Percentiles rank a stretch among this genome's conserved stretches.
Conservation (phyloP, 2,797 vertebrate species). For the Hemitrygon akajei region DNA sequence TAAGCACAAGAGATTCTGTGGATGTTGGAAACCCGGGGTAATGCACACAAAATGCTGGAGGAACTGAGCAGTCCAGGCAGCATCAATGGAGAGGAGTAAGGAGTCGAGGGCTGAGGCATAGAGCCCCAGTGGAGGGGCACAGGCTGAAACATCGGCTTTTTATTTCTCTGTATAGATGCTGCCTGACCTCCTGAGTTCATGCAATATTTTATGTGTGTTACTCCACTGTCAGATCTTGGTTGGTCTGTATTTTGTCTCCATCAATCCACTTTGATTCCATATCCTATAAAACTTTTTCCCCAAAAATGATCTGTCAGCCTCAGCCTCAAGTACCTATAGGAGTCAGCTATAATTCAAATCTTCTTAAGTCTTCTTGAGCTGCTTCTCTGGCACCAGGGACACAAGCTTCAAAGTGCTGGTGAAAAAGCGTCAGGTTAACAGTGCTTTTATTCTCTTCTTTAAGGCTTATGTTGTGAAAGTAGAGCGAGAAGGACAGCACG, state of each 20-base stretch:
- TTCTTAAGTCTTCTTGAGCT: not conserved
- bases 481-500: constrained; percentile 69
- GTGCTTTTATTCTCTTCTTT: constrained; percentile 24
- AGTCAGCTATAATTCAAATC: not conserved
- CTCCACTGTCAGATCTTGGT: not conserved
- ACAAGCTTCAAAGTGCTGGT: not conserved
- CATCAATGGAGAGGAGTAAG: no score
- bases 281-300: not conserved
- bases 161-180: no score
- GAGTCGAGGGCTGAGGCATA: no score
- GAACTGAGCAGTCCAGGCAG: no score
- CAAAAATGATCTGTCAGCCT: not conserved
- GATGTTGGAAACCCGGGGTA: no score
- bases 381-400: not conserved
- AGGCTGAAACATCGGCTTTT: no score
- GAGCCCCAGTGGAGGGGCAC: no score
- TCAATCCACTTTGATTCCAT: not conserved
- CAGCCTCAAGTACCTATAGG: not conserved
- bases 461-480: constrained; percentile 86
- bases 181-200: no score
- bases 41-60: no score
- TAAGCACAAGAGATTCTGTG: no score
- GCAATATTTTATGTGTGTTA: no score
- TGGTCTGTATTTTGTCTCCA: not conserved
- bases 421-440: not conserved